Base-by-base conservation (phyloP, 2,888 invertebrate genomes). In the Andrena trimmerana region DNA sequence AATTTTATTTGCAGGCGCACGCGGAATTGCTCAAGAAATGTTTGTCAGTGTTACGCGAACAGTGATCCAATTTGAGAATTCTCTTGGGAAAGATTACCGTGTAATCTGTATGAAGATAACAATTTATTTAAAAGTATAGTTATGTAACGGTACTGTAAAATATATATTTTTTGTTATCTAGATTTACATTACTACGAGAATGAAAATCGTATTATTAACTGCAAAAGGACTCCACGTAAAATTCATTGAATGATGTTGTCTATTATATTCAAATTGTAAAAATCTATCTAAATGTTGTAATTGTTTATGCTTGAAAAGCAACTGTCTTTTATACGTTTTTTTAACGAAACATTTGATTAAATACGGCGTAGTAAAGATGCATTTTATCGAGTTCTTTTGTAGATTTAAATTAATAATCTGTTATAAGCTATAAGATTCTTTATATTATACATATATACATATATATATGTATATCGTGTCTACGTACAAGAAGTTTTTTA, bases 1-100 rank as follows among this genome's bases (percentile, higher is more conserved):
- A 31, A 5, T 76, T 73, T 52, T 84, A 59, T 80, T 86, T 80
- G 3, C 69, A 94, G 94, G 92, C 93, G 71, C 94, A 94, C 68
- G 93, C 94, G 48, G 94, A 94, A 89, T 91, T 93, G 92, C 92
- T 94, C 83, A 94, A 93, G 86, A 94, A 93, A 84, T 94, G 94
- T 91, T 91, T 94, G 86, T 83, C 90, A 29, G 90, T 89, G 69
- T 91, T 94, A 67, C 91, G 92, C 85, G 93, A 92, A 89, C 94
- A 94, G 90, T 94, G 91, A 94, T 92, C 83, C 81, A 86, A 31
- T 87, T 78, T 80, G 68, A 75, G 52, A 74, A 70, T 78, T 87
- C 68, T 81, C 81, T 71, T 84, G 86, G 79, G 76, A 65, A 77
- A 78, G 81, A 69, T 81, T 83, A 79, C 70, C 73, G 74, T 83